Evolutionary conservation across 2,113 vertebrate genomes (phyloP), one percentile per base, ranked within the genome.

Genomic region (Electrona antarctica): DNA sequence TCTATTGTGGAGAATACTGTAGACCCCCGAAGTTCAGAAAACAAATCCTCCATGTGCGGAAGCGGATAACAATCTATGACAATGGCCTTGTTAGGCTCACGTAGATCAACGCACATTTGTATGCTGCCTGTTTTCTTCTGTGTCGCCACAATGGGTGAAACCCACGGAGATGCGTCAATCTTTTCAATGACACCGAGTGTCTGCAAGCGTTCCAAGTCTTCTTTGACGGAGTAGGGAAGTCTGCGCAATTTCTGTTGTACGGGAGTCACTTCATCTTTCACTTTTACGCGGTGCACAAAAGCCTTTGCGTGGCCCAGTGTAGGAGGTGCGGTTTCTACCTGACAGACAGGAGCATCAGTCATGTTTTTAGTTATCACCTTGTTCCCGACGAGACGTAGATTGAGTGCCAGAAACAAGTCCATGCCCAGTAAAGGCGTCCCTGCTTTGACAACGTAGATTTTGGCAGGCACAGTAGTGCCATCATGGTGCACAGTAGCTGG

Each of bases 61-160:
- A 77, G 50, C 11, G 62, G 58, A 21, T 63, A 64, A 33, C 61
- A 45, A n/a, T 78, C 62, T 15, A 60, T 50, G 1, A 74, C 6
- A 0, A 77, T 50, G n/a, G 77, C 70, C 56, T 71, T 84, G 54
- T 77, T 80, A n/a, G 71, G 74, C n/a, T 77, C 59, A 7, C 21
- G 2, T 0, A 80, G 65, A 10, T 80, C 69, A 4, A 65, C 60
- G 41, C 60, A 76, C 73, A 76, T 57, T 2, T 51, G 3, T 1
- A 78, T 82, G n/a, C 11, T 15, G 8, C 63, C 41, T 6, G 51
- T 28, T 14, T 54, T 74, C 10, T 45, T 45, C 29, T 64, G 41
- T 6, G 55, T 76, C 4, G 71, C 57, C 7, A 67, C 52, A 7
- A 71, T 70, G n/a, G n/a, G n/a, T n/a, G n/a, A n/a, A n/a, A n/a